Evolutionary conservation across 2,888 invertebrate species (phyloP).

Genomic region (Dyspetes luteomarginatus): DNA sequence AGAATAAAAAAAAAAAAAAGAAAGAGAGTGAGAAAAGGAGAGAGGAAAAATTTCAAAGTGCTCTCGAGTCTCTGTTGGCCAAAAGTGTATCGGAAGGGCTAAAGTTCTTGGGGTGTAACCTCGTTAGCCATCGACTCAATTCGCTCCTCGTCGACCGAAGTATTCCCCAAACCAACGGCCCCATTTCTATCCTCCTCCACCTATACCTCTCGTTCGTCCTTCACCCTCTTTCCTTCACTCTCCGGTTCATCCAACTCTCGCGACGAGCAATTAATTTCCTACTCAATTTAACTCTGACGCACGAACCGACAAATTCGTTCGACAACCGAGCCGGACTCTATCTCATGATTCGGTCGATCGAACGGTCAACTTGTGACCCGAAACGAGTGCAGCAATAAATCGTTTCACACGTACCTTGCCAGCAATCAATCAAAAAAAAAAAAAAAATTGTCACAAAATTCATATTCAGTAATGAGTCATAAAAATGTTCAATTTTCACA

Average conservation of each 20-base stretch:
- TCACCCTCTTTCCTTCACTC: neutral
- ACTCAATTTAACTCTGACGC: conserved; percentile 43
- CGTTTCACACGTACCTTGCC: no score
- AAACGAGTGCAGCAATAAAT: neutral
- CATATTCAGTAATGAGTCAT: no score
- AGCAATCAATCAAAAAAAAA: no score
- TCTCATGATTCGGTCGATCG: neutral
- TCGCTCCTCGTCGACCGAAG: conserved; percentile 30
- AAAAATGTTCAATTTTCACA: no score
- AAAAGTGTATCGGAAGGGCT: conserved; percentile 48
- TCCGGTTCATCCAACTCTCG: neutral
- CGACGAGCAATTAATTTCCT: conserved; percentile 46
- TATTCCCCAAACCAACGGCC: neutral
- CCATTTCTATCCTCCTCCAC: neutral
- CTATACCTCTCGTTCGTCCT: neutral
- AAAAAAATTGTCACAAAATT: no score
- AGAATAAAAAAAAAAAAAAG: neutral
- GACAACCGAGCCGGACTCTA: conserved; percentile 66
- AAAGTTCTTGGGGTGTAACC: conserved; percentile 42
- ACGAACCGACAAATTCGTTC: conserved; percentile 61
- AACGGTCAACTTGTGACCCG: neutral
- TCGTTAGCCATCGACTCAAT: conserved; percentile 43
- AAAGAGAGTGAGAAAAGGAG: neutral
- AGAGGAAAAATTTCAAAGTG: conserved; percentile 17
- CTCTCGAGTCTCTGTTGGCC: conserved; percentile 17